Conservation (phyloP, 2,113 vertebrate species). For the Urocitellus parryii region DNA sequence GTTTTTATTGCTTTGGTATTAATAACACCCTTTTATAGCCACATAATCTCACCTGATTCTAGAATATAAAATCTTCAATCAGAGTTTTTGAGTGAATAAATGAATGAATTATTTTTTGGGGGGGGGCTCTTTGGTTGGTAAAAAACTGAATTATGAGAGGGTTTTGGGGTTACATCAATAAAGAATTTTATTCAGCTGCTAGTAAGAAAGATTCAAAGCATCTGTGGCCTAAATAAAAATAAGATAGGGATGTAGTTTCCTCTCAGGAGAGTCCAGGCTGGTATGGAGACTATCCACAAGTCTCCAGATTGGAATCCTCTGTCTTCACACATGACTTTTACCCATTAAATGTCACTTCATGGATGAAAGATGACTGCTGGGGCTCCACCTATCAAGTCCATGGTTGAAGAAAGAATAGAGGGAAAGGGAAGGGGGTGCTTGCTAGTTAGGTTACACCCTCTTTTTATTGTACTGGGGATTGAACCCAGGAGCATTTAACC, state of each 20-base stretch:
- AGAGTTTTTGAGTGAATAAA: neutral
- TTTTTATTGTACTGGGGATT: too few species aligned
- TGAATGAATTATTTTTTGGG: neutral
- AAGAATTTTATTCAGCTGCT: neutral
- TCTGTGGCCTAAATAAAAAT: neutral
- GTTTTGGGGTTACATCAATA: neutral
- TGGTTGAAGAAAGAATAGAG: too few species aligned
- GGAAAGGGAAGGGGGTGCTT: too few species aligned
- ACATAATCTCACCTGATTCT: conserved; percentile 6
- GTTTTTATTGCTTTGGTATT: neutral
- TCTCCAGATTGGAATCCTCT: neutral
- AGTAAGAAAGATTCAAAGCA: neutral
- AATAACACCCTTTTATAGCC: neutral
- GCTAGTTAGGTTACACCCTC: too few species aligned
- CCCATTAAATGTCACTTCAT: neutral
- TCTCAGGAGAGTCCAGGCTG: neutral
- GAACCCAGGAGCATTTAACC: too few species aligned
- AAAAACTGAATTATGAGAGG: neutral
- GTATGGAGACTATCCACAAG: too few species aligned
- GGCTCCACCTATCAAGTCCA: too few species aligned
- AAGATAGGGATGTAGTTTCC: neutral
- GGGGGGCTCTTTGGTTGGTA: neutral
- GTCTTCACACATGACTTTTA: neutral
- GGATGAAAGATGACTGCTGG: neutral
- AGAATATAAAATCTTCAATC: neutral